Percentiles rank a stretch among this genome's conserved stretches.
Evolutionary conservation across 2,797 vertebrate species (phyloP).

Genomic region (Dromococcyx pavoninus): DNA sequence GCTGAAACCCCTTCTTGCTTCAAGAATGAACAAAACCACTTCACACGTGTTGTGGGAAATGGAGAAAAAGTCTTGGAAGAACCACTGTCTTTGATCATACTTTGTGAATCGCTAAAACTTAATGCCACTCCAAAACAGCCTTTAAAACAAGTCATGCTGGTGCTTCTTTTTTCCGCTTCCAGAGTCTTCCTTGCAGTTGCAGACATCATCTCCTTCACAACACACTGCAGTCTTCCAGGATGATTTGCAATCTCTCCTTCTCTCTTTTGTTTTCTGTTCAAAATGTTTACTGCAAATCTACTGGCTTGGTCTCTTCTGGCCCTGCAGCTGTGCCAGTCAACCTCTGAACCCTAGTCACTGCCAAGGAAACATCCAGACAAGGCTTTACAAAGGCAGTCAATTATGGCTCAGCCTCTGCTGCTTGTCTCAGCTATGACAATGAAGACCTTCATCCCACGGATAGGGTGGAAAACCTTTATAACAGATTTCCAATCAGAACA

Average conservation of each 20-base stretch:
- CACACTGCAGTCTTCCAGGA: not conserved
- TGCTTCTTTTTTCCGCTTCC: not conserved
- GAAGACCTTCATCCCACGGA: not conserved
- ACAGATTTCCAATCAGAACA: not conserved
- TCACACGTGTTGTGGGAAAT: not conserved
- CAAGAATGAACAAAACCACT: rapidly evolving
- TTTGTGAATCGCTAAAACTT: not conserved
- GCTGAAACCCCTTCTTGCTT: not conserved
- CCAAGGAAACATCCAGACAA: not conserved
- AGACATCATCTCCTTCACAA: not conserved
- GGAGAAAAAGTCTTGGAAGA: not conserved
- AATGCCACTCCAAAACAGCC: not conserved
- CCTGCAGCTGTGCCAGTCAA: not conserved
- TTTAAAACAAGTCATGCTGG: not conserved
- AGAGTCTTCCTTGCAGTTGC: not conserved
- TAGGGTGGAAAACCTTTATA: not conserved
- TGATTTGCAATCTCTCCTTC: not conserved
- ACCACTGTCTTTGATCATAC: not conserved
- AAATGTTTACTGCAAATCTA: not conserved
- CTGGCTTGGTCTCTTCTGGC: not conserved
- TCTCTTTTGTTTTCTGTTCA: not conserved
- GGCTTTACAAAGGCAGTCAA: not conserved
- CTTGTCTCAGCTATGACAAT: not conserved
- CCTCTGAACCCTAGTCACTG: not conserved
- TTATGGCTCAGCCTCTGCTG: not conserved